A percentile compares a stretch with the other conserved stretches of the same genome.
phyloP scores from a whole-genome alignment of 2,113 vertebrate species.

The Pleuronectes platessa region DNA sequence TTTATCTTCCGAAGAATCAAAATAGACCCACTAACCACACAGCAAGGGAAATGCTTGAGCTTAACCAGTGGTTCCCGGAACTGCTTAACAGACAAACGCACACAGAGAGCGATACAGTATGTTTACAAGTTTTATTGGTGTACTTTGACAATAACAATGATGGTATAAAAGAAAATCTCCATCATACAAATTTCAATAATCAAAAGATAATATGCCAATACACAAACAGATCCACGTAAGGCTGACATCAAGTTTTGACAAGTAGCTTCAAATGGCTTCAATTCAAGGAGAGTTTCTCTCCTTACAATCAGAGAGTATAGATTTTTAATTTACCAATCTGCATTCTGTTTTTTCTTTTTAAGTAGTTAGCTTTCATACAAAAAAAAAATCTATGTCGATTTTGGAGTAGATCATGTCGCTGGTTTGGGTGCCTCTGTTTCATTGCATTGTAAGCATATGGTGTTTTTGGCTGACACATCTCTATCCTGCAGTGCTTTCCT shows the following conservation, averaged over 20 bases:
- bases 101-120: slow-evolving; percentile 2
- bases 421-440: slow-evolving; percentile 57
- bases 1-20: slow-evolving; percentile 9
- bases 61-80: background rate
- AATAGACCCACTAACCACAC: slow-evolving; percentile 5
- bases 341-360: slow-evolving; percentile 34
- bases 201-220: slow-evolving; percentile 81
- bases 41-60: background rate
- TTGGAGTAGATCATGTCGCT: slow-evolving; percentile 63
- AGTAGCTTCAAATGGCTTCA: slow-evolving; percentile 82
- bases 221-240: slow-evolving; percentile 81
- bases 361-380: slow-evolving; percentile 64
- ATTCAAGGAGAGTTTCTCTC: slow-evolving; percentile 74
- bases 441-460: slow-evolving; percentile 51
- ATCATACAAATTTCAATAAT: slow-evolving; percentile 83
- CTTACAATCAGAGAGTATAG: slow-evolving; percentile 73
- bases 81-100: background rate
- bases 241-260: slow-evolving; percentile 81
- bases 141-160: slow-evolving; percentile 82
- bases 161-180: slow-evolving; percentile 82
- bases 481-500: slow-evolving; percentile 33
- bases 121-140: slow-evolving; percentile 81
- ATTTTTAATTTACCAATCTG: slow-evolving; percentile 54
- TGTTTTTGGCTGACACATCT: slow-evolving; percentile 51
- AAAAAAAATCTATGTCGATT: slow-evolving; percentile 53